Evolutionary conservation across 1,140 invertebrate species (phyloP), one percentile per base, ranked within the genome.

Genomic region (Cydia pomonella): DNA sequence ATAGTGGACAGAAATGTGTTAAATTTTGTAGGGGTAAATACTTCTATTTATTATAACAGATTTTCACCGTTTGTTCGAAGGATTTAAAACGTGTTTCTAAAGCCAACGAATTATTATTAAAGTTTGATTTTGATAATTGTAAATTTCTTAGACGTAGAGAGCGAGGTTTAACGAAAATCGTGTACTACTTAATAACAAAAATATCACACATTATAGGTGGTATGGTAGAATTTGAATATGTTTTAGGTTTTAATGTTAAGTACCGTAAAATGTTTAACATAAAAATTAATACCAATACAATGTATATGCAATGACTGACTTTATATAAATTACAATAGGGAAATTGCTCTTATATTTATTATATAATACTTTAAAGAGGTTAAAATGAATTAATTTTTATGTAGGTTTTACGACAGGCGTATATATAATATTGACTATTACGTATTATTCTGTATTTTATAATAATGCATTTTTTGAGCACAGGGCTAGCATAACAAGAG

Each of bases 131-230:
- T n/a, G 6, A 18, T 16, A 73, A 53, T 59, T 73, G 71, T 47
- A 27, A 23, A 21, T 13, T 73, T 25, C 47, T 73, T 59, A 73
- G 81, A 86, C 83, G 79, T 92, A 91, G 89, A 92, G 90, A 92
- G 90, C 88, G 80, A 78, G 77, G 77, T 84, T 75, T 72, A 75
- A 73, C 74, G 79, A 85, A 83, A 85, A 86, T 83, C 83, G 83
- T 53, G 18, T 80, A 79, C 81, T 79, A n/a, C n/a, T n/a, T n/a
- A 84, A 82, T 80, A 86, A 87, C 83, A 87, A 89, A n/a, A 90
- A 92, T 92, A 91, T 92, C 89, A 90, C 90, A 91, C 84, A 82
- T 86, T 82, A 83, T 85, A 88, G 87, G 87, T 89, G 86, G 86
- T 89, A 84, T 88, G 84, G 81, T 53, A 53, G n/a, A 21, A 10